Evolutionary conservation across 1,140 invertebrate species (phyloP), one percentile per base, ranked within the genome.

Genomic region (Oppia nitens): DNA sequence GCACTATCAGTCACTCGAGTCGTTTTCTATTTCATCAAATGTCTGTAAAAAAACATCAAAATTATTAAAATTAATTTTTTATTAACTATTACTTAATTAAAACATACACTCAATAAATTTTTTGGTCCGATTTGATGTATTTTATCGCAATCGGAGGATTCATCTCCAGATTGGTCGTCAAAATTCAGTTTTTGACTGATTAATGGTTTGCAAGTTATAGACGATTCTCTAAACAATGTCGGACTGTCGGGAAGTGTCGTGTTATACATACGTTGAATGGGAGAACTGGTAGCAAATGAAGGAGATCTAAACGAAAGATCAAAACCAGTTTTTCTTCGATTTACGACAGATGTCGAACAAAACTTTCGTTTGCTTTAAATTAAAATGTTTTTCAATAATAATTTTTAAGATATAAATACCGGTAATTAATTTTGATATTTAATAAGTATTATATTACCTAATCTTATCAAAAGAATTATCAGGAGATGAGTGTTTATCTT

Each of bases 81-180:
- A 9, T 9, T 9, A 40, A 40, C 6, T 40, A 17, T 9, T 40
- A 9, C 32, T 9, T 9, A 40, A 9, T 17, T 9, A 40, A 40
- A 9, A 9, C 32, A 9, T 40, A 40, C 32, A 40, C 32, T 40
- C 17, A 40, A 17, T 40, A 40, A 40, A 40, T 40, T 40, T 17
- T 40, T 40, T 40, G 32, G 32, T 40, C 32, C 32, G 17, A 40
- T 40, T 9, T 40, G 6, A 17, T 9, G 17, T 40, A 17, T 11
- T 20, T 50, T 50, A 20, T 50, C 48, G 4, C 24, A 21, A 21
- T 50, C 48, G 4, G n/a, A 20, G 24, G 40, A 25, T 2, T 56
- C 55, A 12, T 56, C 55, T 47, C 48, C 55, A 47, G 40, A 47
- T 2, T 47, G 20, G n/a, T 56, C 55, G 26, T 45, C 40, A 56